These are phyloP conservation scores for Acanthurus lineatus DNA, from an alignment of 2,797 vertebrate genomes.

Conservation along the genomic window DNA sequence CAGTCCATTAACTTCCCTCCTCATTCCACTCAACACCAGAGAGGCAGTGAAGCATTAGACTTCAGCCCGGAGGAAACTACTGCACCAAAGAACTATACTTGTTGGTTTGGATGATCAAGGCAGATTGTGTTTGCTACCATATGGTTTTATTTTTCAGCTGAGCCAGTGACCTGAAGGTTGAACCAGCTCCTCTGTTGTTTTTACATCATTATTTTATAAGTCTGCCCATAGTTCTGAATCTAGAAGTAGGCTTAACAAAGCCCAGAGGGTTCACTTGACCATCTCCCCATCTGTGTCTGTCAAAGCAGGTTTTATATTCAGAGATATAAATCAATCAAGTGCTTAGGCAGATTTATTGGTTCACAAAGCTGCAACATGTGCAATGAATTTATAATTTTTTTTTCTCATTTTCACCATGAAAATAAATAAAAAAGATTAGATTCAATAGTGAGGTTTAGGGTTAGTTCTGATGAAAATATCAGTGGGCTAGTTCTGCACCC, in stretches of 20 bases:
- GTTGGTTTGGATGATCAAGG: slow-evolving; percentile 66
- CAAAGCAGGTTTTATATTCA: slow-evolving; percentile 27
- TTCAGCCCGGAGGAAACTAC: slow-evolving; percentile 63
- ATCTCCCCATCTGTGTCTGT: slow-evolving; percentile 28
- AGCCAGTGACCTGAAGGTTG: slow-evolving; percentile 59
- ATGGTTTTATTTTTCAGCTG: slow-evolving; percentile 75
- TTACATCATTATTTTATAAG: slow-evolving; percentile 35
- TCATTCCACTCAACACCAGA: slow-evolving; percentile 45
- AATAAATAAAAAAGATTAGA: slow-evolving; percentile 8
- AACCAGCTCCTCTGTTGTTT: slow-evolving; percentile 50
- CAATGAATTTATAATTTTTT: slow-evolving; percentile 4
- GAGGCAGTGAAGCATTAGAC: slow-evolving; percentile 64
- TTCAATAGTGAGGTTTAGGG: slow-evolving; percentile 4
- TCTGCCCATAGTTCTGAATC: slow-evolving; percentile 42
- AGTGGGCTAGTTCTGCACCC: not conserved
- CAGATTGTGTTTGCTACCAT: slow-evolving; percentile 67
- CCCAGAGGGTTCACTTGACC: slow-evolving; percentile 31
- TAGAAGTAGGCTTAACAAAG: slow-evolving; percentile 27
- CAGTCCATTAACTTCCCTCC: slow-evolving; percentile 51
- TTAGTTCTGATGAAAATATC: slow-evolving; percentile 6
- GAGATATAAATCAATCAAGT: slow-evolving; percentile 34
- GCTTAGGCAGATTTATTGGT: not conserved
- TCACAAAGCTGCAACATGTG: slow-evolving; percentile 8
- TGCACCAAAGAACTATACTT: slow-evolving; percentile 53
- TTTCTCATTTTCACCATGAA: not conserved